Evolutionary conservation across 2,113 vertebrate species (phyloP), one percentile per base, ranked within the genome.

Genomic region (Pionites leucogaster): DNA sequence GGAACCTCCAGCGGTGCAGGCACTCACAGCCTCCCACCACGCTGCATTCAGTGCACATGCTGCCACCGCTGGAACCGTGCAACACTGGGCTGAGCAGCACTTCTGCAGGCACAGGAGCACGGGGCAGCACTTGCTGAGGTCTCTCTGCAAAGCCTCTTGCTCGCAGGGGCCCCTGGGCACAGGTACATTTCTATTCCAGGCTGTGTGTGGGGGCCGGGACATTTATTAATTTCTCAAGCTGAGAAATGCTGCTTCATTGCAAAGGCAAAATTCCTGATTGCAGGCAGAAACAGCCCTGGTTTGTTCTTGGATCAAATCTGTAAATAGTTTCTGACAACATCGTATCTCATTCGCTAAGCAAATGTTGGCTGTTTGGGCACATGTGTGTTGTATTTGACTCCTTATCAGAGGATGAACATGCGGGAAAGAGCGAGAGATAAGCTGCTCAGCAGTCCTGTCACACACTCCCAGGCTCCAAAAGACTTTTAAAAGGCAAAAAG

Each of bases 401-500:
- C 93, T 97, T 96, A 96, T 97, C 95, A 92, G 90, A 78, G 87
- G 41, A 86, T 57, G 93, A 93, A 68, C 39, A 62, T 11, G 31
- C 49, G 69, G 64, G 86, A 37, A 81, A 62, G 72, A 93, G 90
- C 0, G 0, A 78, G 86, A 94, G 93, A 96, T 96, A 96, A 96
- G 83, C 72, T 92, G 47, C 82, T 96, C 60, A 62, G 80, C 77
- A 96, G 86, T 95, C 63, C 53, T 69, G 57, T 90, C 96, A 92
- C 35, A 4, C 13, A 5, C 47, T 88, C 28, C 47, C 39, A 82
- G 77, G 15, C 57, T 90, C 90, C 62, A 69, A n/a, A 93, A 94
- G 95, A 82, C 92, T 96, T 95, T 76, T 95, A 90, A 95, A 95
- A 95, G 95, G 69, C 92, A 92, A 65, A 78, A 94, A 88, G 39